Evolutionary conservation across 2,113 vertebrate species (phyloP).

Genomic region (Erythrocebus patas): DNA sequence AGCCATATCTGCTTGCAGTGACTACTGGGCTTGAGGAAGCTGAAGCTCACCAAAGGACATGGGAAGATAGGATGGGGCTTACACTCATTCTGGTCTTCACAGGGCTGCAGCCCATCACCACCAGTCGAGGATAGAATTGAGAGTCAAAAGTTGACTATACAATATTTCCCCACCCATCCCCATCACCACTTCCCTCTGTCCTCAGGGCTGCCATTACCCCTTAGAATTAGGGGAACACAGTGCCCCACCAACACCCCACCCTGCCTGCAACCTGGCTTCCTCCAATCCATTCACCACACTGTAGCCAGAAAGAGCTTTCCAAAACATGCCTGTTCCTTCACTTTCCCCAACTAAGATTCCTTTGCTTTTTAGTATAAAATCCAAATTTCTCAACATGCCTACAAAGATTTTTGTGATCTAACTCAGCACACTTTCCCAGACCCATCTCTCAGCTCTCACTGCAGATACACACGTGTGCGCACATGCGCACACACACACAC

Average conservation of each 20-base stretch:
- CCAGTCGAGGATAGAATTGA: neutral
- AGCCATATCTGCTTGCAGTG: neutral
- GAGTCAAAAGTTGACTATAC: neutral
- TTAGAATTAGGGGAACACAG: neutral
- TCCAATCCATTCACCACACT: neutral
- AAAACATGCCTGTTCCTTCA: neutral
- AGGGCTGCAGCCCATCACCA: neutral
- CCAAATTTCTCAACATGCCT: neutral
- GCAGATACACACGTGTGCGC: neutral
- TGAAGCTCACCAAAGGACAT: neutral
- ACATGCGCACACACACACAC: neutral
- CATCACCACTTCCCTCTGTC: no score
- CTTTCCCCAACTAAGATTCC: neutral
- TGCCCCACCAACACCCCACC: neutral
- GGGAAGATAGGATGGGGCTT: neutral
- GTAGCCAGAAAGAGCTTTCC: neutral
- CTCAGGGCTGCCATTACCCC: accelerated
- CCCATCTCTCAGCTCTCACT: neutral
- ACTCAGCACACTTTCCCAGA: neutral
- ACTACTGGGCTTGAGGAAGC: neutral
- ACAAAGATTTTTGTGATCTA: neutral
- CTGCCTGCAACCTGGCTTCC: neutral
- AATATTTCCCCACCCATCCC: neutral
- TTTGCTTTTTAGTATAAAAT: neutral
- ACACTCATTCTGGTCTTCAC: neutral